Evolutionary conservation across 2,888 invertebrate genomes (phyloP), one percentile per base, ranked within the genome.

Genomic region (Polydrusus cervinus): DNA sequence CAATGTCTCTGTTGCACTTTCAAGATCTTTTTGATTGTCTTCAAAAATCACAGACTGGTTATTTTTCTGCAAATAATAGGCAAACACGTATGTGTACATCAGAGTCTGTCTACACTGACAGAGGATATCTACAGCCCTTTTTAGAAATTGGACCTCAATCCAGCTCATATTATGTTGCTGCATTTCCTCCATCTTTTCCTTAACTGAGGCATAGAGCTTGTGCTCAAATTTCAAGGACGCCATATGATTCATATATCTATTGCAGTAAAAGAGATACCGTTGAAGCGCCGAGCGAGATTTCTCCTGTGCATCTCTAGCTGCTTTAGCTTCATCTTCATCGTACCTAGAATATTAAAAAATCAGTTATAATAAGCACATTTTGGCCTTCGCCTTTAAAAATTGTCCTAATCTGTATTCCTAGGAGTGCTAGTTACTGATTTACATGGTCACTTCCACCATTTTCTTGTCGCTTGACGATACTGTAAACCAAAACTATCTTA

Each of bases 81-180:
- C 99, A 91, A 99, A 99, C 81, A 98, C 98, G 88, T 99, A 99
- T 64, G 99, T 99, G 90, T 97, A 99, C 98, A 99, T 99, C 71
- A 99, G 90, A 16, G 98, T 98, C 88, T 98, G 97, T 80, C 99
- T 92, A 89, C 98, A 99, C 88, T 95, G 95, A 89, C 97, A 98
- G 76, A 98, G 90, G 87, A 97, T 97, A 89, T 97, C 97, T 84
- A 98, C 97, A 72, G 99, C 99, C 88, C 97, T 96, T 89, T 96
- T 96, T 83, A 99, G 90, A 89, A 99, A 99, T 91, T 99, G 99
- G 77, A 98, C 98, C 92, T 99, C 99, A 84, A 99, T 99, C 99
- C 99, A 99, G 80, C 97, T 97, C 98, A 99, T 98, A 87, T 97
- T 97, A 87, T 97, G 97, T 86, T 97, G 97, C 87, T 99, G 99